Evolutionary conservation across 2,113 vertebrate species (phyloP).

Genomic region (Centropristis striata): DNA sequence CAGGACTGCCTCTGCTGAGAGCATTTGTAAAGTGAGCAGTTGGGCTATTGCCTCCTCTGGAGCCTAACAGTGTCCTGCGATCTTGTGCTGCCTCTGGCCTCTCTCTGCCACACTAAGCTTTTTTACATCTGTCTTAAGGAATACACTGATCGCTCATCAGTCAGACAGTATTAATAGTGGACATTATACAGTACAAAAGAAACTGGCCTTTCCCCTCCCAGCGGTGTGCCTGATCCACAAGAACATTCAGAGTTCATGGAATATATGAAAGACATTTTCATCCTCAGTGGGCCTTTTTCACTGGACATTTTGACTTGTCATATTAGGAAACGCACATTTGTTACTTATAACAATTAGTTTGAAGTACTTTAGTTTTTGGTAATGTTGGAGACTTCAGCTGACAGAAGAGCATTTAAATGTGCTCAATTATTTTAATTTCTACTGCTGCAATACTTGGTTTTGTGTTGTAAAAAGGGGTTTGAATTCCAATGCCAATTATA

Average conservation of each 20-base stretch:
- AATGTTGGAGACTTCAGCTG: neutral
- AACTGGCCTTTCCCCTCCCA: slow-evolving; percentile 10
- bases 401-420: neutral
- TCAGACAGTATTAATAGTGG: slow-evolving; percentile 44
- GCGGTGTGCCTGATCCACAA: neutral
- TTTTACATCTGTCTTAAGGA: slow-evolving; percentile 66
- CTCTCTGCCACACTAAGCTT: slow-evolving; percentile 55
- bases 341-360: neutral
- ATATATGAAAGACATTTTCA: neutral
- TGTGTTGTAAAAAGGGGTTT: neutral
- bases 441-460: neutral
- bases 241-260: slow-evolving; percentile 1
- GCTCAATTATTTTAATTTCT: neutral
- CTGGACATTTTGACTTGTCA: slow-evolving; percentile 7
- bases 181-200: slow-evolving; percentile 36
- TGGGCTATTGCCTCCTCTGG: slow-evolving; percentile 72
- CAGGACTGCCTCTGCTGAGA: slow-evolving; percentile 79
- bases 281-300: neutral
- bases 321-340: neutral
- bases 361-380: neutral
- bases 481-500: neutral
- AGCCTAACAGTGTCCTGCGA: slow-evolving; percentile 72
- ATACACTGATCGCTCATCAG: slow-evolving; percentile 55
- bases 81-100: slow-evolving; percentile 71
- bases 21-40: slow-evolving; percentile 84